Evolutionary conservation across 2,797 vertebrate genomes (phyloP).

Genomic region (Halcyon smyrnensis): DNA sequence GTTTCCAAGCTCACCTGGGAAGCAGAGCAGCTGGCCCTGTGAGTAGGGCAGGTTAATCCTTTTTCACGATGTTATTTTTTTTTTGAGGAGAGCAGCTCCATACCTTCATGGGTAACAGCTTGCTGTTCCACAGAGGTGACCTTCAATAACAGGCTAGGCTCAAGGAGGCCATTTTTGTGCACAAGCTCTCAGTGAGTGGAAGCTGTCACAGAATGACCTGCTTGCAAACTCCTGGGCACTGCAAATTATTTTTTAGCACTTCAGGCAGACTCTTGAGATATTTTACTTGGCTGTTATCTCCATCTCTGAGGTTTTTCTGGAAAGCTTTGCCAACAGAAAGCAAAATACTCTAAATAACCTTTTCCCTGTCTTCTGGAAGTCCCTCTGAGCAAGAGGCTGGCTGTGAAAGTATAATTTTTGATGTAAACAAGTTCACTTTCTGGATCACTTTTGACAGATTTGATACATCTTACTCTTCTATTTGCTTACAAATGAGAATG

Average conservation of each 20-base stretch:
- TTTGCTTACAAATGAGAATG: neutral
- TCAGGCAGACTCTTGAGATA: neutral
- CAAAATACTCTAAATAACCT: neutral
- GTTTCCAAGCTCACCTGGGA: neutral
- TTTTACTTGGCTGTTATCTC: neutral
- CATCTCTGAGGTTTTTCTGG: neutral
- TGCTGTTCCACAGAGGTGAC: neutral
- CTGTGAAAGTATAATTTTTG: neutral
- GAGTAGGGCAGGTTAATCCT: neutral
- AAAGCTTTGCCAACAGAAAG: neutral
- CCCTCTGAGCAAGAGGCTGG: neutral
- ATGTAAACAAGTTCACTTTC: neutral
- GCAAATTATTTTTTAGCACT: conserved; percentile 49
- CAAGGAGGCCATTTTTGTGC: rapidly evolving
- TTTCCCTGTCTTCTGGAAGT: neutral
- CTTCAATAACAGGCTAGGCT: neutral
- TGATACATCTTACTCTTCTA: neutral
- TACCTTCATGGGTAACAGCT: neutral
- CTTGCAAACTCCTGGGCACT: neutral
- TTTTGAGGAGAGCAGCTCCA: neutral
- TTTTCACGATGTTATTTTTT: neutral
- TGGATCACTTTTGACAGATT: neutral
- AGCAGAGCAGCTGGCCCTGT: neutral
- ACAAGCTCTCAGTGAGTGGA: neutral
- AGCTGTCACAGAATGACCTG: conserved; percentile 22